phyloP scores from a whole-genome alignment of 2,113 vertebrate genomes.

The Mustela nigripes region DNA sequence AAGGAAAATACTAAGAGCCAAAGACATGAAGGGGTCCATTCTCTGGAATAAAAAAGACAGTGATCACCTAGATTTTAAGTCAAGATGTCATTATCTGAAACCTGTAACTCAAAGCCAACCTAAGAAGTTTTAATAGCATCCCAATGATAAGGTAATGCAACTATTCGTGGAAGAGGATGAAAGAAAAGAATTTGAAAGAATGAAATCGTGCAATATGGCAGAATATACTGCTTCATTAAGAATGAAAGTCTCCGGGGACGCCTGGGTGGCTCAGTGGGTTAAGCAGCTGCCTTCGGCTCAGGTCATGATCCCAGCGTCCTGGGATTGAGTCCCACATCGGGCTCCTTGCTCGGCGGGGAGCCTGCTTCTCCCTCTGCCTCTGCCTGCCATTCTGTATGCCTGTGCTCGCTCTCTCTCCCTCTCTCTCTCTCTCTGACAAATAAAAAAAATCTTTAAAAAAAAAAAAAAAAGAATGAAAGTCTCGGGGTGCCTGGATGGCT shows the following conservation, averaged over 20 bases:
- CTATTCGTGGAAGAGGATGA: neutral
- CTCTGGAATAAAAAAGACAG: constrained; percentile 8
- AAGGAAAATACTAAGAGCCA: neutral
- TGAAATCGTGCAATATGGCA: neutral
- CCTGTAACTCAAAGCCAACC: neutral
- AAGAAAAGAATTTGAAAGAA: constrained; percentile 42
- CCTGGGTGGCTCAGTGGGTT: neutral
- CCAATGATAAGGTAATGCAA: neutral
- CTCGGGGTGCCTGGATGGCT: neutral
- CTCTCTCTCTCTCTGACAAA: too few species aligned
- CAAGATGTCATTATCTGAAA: constrained; percentile 52
- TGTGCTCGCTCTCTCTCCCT: too few species aligned
- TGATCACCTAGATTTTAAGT: neutral
- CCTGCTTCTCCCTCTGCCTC: too few species aligned
- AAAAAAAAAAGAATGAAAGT: constrained; percentile 2
- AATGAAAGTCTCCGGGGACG: neutral
- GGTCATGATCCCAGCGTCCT: too few species aligned
- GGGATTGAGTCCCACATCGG: too few species aligned
- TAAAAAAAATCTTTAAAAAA: too few species aligned
- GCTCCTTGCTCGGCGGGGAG: too few species aligned
- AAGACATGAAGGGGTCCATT: neutral
- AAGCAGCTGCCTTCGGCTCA: too few species aligned
- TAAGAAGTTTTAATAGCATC: neutral
- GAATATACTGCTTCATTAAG: constrained; percentile 27
- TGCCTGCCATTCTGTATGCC: too few species aligned